These are phyloP conservation scores for Trochalopteron elliotii DNA, from an alignment of 2,113 vertebrate species.

Conservation along the genomic window DNA sequence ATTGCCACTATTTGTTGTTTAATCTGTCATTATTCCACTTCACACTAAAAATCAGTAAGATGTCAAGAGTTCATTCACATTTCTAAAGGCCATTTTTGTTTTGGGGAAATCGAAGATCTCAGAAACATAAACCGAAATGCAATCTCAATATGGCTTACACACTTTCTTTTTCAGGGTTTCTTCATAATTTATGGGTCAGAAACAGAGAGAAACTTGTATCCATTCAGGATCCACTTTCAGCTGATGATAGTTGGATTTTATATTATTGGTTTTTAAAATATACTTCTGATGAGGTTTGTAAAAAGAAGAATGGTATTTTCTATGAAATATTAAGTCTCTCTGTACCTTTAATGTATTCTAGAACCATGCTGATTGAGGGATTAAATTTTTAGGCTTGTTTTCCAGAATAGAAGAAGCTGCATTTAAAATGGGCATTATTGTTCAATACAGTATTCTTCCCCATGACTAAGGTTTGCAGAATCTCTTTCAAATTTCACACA, in stretches of 20 bases:
- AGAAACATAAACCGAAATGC: not conserved
- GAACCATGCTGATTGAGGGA: fast-evolving
- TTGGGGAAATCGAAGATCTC: not conserved
- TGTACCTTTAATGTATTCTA: not conserved
- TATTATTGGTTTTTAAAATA: not conserved
- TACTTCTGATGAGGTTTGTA: not conserved
- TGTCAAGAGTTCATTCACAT: not conserved
- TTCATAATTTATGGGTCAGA: not conserved
- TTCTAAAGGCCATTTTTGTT: not conserved
- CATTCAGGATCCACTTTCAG: not conserved
- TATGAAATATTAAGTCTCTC: not conserved
- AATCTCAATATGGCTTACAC: not conserved
- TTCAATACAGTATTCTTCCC: not conserved
- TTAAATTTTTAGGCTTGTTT: not conserved
- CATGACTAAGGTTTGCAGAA: not conserved
- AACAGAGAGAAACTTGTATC: not conserved
- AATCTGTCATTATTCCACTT: not conserved
- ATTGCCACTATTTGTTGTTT: not conserved
- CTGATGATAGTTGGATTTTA: not conserved
- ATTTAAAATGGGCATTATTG: not conserved
- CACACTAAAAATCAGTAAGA: not conserved
- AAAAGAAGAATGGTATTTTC: not conserved
- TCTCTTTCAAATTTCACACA: not conserved
- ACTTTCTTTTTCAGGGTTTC: not conserved
- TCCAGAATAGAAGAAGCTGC: not conserved